Conservation (phyloP, 2,113 vertebrate species). For the Mirza zaza region DNA sequence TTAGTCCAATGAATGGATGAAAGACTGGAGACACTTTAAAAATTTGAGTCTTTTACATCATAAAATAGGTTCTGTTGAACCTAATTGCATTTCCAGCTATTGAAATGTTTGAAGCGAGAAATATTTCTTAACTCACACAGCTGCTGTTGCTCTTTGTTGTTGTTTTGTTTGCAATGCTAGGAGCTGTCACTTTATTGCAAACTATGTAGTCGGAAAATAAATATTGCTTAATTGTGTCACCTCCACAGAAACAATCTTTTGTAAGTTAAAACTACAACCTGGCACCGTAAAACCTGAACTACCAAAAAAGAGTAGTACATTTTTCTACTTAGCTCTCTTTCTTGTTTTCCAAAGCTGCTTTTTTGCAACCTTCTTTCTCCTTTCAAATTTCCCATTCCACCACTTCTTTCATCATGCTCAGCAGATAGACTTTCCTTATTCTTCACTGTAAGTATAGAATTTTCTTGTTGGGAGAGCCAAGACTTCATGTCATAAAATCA, state of each 20-base stretch:
- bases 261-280: not conserved
- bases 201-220: not conserved
- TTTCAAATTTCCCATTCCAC: not conserved
- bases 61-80: not conserved
- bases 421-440: not conserved
- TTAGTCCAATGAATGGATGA: not conserved
- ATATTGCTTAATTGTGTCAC: not conserved
- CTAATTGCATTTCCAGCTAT: not conserved
- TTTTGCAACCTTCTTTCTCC: not conserved
- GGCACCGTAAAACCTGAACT: not conserved
- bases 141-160: not conserved
- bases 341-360: not conserved
- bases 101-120: not conserved
- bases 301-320: not conserved
- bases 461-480: not conserved
- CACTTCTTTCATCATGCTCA: not conserved
- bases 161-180: not conserved
- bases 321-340: not conserved
- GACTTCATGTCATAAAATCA: not conserved
- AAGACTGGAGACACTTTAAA: not conserved
- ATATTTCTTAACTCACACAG: not conserved
- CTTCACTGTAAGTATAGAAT: not conserved
- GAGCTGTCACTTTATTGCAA: not conserved
- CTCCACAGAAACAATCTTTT: not conserved
- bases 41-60: not conserved